These are phyloP conservation scores for Tiphia femorata DNA, from an alignment of 2,888 invertebrate genomes.

Conservation along the genomic window DNA sequence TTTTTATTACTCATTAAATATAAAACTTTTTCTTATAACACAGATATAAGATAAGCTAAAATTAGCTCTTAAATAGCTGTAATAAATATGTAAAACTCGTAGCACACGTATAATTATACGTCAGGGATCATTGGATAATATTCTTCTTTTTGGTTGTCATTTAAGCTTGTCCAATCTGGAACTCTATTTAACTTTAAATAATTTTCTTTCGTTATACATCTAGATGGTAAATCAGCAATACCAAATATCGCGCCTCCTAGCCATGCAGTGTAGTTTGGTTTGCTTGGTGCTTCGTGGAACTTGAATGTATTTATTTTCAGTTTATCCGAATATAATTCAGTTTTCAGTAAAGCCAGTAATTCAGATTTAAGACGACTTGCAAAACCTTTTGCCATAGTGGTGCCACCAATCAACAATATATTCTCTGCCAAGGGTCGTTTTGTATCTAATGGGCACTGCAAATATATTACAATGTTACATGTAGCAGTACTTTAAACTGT, in stretches of 20 bases:
- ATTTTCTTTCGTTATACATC: constrained; percentile 81
- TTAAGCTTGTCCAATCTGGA: constrained; percentile 85
- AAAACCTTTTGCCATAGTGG: constrained; percentile 86
- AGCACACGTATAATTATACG: too few species aligned
- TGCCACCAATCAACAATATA: constrained; percentile 90
- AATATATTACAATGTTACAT: constrained; percentile 10
- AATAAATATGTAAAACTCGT: too few species aligned
- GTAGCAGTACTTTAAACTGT: not conserved
- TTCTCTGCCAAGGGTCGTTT: constrained; percentile 84
- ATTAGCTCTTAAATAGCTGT: too few species aligned
- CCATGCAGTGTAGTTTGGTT: constrained; percentile 89
- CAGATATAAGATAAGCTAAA: too few species aligned
- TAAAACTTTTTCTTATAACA: too few species aligned
- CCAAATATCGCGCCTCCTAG: constrained; percentile 87
- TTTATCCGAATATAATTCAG: constrained; percentile 75
- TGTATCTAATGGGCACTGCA: constrained; percentile 85
- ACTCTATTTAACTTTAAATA: constrained; percentile 79
- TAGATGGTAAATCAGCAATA: constrained; percentile 77
- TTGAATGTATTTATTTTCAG: constrained; percentile 78
- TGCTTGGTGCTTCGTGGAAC: constrained; percentile 85
- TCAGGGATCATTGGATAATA: too few species aligned
- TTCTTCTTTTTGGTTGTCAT: constrained; percentile 70
- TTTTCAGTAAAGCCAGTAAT: constrained; percentile 76
- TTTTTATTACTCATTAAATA: too few species aligned
- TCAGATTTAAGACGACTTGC: constrained; percentile 84